Evolutionary conservation across 2,113 vertebrate genomes (phyloP).

Genomic region (Manacus vitellinus): DNA sequence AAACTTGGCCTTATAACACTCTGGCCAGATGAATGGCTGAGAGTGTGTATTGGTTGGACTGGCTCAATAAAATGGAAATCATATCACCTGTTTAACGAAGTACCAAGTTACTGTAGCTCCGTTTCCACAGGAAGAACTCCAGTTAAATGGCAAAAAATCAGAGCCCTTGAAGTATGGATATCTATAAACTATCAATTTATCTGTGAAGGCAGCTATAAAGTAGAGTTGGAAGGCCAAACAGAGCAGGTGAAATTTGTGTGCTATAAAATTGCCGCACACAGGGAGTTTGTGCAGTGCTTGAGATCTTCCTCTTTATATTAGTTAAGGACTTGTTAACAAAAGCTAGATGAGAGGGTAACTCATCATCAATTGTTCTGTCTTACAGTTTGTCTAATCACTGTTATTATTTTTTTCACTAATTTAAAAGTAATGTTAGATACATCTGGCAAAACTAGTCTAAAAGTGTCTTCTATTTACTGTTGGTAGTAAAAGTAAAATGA

Average conservation of each 20-base stretch:
- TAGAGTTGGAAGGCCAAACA: neutral
- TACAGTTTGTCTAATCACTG: neutral
- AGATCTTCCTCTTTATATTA: neutral
- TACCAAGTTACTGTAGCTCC: fast-evolving
- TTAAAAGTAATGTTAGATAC: neutral
- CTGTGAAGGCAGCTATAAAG: neutral
- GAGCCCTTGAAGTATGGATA: neutral
- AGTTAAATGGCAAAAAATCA: neutral
- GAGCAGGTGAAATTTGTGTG: neutral
- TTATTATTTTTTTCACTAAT: neutral
- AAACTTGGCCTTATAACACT: neutral
- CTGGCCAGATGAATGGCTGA: neutral
- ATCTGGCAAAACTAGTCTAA: neutral
- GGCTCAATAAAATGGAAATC: neutral
- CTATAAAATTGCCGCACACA: neutral
- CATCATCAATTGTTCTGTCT: neutral
- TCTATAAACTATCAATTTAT: neutral
- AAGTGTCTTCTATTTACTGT: neutral
- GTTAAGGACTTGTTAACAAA: neutral
- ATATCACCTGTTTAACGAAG: neutral
- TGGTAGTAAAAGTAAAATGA: neutral
- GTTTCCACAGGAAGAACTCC: neutral
- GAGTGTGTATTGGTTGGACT: neutral
- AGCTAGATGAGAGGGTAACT: neutral
- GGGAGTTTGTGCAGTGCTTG: neutral